Evolutionary conservation across 2,797 vertebrate genomes (phyloP), one percentile per base, ranked within the genome.

Genomic region (Garrulus glandarius): DNA sequence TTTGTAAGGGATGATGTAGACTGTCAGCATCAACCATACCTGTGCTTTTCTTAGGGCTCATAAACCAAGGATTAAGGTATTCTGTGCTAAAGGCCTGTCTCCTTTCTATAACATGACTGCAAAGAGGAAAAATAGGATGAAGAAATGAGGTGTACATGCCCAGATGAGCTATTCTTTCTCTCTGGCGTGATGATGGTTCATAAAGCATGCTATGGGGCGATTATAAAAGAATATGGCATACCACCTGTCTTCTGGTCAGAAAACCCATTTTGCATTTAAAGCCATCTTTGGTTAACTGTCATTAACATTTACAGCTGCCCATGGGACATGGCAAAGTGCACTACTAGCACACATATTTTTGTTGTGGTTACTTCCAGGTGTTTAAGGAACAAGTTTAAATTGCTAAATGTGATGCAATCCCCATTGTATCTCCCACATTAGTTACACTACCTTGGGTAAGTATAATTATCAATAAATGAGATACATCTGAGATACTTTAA

Each of bases 161-260:
- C 71, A 93, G 94, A 96, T 87, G 87, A 94, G 87, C 82, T 81
- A 44, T 78, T 95, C 76, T 89, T 95, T 87, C 64, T 56, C 74
- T 96, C 92, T 79, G 69, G 76, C 2, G 17, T 87, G 50, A 50
- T 53, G 77, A 80, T 76, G 89, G 92, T 76, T 89, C 78, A 95
- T 89, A 88, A 96, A 93, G 70, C 64, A 85, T 81, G 87, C 84
- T 87, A 84, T 84, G 87, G 94, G 55, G 67, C 2, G 2, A 84
- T 81, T 90, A 92, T 77, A 96, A 96, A 96, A 93, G 84, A 91
- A 92, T 92, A 93, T 19, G 55, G 84, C 36, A 55, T 46, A 72
- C 76, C 91, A 93, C 95, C 95, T 94, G 72, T 68, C 89, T 82
- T 86, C 50, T 82, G 95, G 93, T 91, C 89, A 96, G 82, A 95